Evolutionary conservation across 2,113 vertebrate species (phyloP).

Genomic region (Silurus asotus): DNA sequence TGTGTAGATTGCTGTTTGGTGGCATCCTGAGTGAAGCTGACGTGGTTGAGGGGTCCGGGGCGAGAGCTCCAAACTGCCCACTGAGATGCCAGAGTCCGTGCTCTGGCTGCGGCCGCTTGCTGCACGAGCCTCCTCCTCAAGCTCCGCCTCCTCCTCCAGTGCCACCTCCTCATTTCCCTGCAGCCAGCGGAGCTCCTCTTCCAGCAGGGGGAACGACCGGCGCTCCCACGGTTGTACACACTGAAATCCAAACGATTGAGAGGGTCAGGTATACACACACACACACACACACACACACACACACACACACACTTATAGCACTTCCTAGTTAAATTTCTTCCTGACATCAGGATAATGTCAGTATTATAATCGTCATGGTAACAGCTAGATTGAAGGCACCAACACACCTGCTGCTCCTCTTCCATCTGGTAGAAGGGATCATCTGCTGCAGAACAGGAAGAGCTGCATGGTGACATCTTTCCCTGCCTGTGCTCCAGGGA

Average conservation of each 20-base stretch:
- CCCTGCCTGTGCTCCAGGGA: conserved; percentile 44
- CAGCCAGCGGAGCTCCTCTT: conserved; percentile 54
- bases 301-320: background rate
- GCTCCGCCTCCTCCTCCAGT: conserved; percentile 39
- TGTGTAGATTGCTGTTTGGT: conserved; percentile 37
- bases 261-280: background rate
- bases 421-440: conserved; percentile 52
- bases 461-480: conserved; percentile 44
- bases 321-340: background rate
- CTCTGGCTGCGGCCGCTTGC: conserved; percentile 56
- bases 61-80: conserved; percentile 60
- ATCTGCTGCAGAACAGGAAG: conserved; percentile 53
- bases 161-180: conserved; percentile 48
- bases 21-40: conserved; percentile 42
- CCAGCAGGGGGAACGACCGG: conserved; percentile 60
- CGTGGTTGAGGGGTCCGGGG: conserved; percentile 49
- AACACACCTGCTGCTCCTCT: conserved; percentile 58
- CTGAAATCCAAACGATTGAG: conserved; percentile 43
- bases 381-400: conserved; percentile 13
- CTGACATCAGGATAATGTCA: background rate
- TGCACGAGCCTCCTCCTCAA: conserved; percentile 37
- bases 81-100: conserved; percentile 61
- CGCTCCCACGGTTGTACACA: conserved; percentile 58
- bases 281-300: background rate
- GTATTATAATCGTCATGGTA: conserved; percentile 41